Base-by-base conservation (phyloP, 2,797 vertebrate genomes). In the Notamacropus eugenii region DNA sequence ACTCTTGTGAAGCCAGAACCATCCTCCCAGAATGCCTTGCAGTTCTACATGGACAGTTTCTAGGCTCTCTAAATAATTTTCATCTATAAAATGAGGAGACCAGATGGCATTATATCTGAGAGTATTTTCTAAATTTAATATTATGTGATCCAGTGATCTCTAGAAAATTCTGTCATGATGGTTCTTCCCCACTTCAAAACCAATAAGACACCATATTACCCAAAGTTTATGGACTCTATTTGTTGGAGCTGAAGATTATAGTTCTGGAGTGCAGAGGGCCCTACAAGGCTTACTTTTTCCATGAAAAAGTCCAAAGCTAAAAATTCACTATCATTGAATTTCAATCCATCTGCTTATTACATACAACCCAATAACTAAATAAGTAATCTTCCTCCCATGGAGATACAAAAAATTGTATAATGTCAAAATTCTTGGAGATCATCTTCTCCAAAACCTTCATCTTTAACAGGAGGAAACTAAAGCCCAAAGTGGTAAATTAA, bases 1-100 rank as follows among this genome's bases (percentile, higher is more conserved):
- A 97, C 91, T 50, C 24, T 96, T 95, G 57, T 8, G 90, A 96
- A 94, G 93, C 16, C 96, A 74, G 55, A 93, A 31, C 22, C 91
- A 91, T 50, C 8, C 19, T 46, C 22, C 40, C 74, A 87, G 40
- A 27, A 87, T 46, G 40, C 74, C 40, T 27, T 87, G 74, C 19
- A 10, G 2, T 87, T 87, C 40, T 87, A 46, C 9, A 24, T 27
- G 40, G 22, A 87, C 22, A 87, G 2, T 46, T 46, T 46, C 40
- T 46, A 46, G 74, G 74, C 40, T 87, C 40, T 46, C 24, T 87
- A 87, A 87, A 87, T 22, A 87, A 24, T 24, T 87, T 82, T 87
- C 40, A 40, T 46, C 74, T 87, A 87, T 87, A 87, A 87, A 87
- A 87, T 87, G 40, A 46, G 3, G 74, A 82, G 67, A 16, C 2